Evolutionary conservation across 1,140 invertebrate genomes (phyloP), one percentile per base, ranked within the genome.

Genomic region (Bactericera cockerelli): DNA sequence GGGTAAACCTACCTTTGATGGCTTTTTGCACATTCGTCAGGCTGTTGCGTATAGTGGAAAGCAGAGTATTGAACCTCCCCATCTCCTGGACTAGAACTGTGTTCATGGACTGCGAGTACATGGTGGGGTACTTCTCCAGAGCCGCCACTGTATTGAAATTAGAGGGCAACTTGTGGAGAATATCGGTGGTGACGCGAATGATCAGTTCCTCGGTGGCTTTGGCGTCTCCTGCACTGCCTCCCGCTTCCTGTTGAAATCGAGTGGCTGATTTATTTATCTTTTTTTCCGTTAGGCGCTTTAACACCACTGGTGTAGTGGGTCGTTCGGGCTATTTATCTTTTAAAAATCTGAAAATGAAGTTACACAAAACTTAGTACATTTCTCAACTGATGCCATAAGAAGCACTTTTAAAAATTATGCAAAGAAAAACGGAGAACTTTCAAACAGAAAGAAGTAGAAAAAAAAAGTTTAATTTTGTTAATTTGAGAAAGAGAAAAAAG

Each of bases 1-100:
- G n/a, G n/a, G 60, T 57, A 63, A 55, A 59, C n/a, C n/a, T 67
- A 81, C 91, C 91, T 81, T 92, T 89, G 56, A 95, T 87, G 10
- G 90, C 92, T 64, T 89, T 89, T 60, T 82, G 79, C n/a, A 95
- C 78, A 60, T 89, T 86, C 11, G 77, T 74, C 1, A 93, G 75
- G 70, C 87, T 93, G 4, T 67, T 76, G 59, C 85, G 72, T 22
- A 97, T 87, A 8, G 80, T 79, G 10, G 65, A 68, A 0, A 93
- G 75, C 0, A 97, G 75, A 60, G 80, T 83, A 66, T 95, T 94
- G 64, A 92, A 97, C 56, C 91, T 71, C 8, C 81, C 86, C 81
- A 93, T 93, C 76, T 95, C 92, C 75, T 97, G 93, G 1, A 95
- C 86, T 26, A 95, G 74, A 1, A 95, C 91, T 6, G 89, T 92